A percentile compares a stretch with the other conserved stretches of the same genome.
phyloP scores from a whole-genome alignment of 2,797 vertebrate genomes.

The Fundulus diaphanus region DNA sequence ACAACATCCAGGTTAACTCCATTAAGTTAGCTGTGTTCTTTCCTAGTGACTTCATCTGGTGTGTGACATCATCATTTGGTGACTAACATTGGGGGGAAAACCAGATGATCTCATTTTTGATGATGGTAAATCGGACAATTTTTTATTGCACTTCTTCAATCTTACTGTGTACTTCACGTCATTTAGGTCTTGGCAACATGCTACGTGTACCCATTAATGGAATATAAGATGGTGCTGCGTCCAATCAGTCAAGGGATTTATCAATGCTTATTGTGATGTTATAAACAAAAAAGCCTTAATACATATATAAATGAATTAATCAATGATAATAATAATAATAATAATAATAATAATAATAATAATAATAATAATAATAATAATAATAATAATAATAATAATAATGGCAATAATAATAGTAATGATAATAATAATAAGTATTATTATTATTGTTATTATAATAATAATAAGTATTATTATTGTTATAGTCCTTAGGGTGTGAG shows the following conservation, averaged over 20 bases:
- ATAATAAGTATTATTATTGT: too few species aligned
- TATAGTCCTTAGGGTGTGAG: too few species aligned
- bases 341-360: too few species aligned
- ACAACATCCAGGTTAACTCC: background rate
- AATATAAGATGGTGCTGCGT: too few species aligned
- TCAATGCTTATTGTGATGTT: background rate
- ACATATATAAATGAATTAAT: too few species aligned
- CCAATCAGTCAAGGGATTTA: background rate
- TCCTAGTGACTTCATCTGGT: constrained; percentile 29
- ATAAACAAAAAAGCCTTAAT: too few species aligned
- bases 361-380: too few species aligned
- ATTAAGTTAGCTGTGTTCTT: background rate
- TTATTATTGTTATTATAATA: too few species aligned
- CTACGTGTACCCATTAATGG: background rate
- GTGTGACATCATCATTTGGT: constrained; percentile 44
- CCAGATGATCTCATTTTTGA: constrained; percentile 48
- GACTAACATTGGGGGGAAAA: constrained; percentile 47
- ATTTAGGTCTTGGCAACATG: background rate
- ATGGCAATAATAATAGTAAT: too few species aligned
- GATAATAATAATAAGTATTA: too few species aligned
- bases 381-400: too few species aligned
- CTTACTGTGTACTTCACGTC: background rate
- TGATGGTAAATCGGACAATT: background rate
- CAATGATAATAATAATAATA: too few species aligned
- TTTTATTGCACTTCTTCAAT: background rate